Evolutionary conservation across 2,888 invertebrate genomes (phyloP).

Genomic region (Pristionchus fissidentatus): DNA sequence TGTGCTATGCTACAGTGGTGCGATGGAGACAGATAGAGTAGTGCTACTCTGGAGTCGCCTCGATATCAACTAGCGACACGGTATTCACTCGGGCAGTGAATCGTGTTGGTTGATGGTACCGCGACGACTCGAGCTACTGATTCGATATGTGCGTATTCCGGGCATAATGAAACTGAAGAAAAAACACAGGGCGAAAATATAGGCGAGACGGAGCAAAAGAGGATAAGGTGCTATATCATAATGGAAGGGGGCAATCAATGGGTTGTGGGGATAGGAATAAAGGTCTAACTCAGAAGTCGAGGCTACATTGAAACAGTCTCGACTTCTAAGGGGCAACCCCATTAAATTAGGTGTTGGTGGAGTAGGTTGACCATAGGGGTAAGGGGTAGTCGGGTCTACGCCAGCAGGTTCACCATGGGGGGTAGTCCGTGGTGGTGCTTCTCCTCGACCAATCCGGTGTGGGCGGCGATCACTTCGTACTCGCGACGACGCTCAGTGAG

Average conservation of each 20-base stretch:
- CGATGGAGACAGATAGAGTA: not conserved
- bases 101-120: constrained; percentile 21
- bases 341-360: too few relatives aligned
- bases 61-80: constrained; percentile 33
- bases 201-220: not conserved
- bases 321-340: too few relatives aligned
- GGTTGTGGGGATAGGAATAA: not conserved
- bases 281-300: too few relatives aligned
- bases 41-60: not conserved
- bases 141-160: too few relatives aligned
- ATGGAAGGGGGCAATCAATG: not conserved
- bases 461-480: constrained; percentile 28
- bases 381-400: not conserved
- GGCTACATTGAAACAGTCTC: too few relatives aligned
- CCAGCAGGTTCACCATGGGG: constrained; percentile 45
- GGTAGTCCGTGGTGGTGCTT: constrained; percentile 29
- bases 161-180: not conserved
- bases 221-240: constrained; percentile 18
- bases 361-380: too few relatives aligned
- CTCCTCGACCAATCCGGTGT: constrained; percentile 2
- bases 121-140: too few relatives aligned
- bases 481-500: constrained; percentile 40
- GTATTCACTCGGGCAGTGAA: constrained; percentile 12
- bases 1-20: constrained; percentile 17
- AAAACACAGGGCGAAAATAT: not conserved